Percentiles rank a stretch among this genome's conserved stretches.
Conservation (phyloP, 2,113 vertebrate genomes). For the Physeter macrocephalus region DNA sequence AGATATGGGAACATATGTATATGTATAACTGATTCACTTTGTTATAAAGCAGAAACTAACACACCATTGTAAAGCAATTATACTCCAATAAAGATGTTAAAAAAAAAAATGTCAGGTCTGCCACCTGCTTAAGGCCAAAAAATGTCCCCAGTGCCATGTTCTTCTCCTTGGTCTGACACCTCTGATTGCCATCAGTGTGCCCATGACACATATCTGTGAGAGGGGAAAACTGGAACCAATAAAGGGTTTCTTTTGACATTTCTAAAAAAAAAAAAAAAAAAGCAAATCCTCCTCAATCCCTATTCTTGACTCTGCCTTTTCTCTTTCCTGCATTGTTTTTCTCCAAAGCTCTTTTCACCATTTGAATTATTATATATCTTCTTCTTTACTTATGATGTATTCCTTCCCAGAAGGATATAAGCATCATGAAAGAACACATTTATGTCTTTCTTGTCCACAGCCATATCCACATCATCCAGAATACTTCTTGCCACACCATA, state of each 20-base stretch:
- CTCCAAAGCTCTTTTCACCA: background rate
- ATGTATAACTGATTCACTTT: too few species aligned
- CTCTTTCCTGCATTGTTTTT: background rate
- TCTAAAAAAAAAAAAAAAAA: background rate
- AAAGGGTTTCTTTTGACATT: background rate
- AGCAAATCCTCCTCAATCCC: background rate
- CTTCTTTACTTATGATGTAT: background rate
- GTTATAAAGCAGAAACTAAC: too few species aligned
- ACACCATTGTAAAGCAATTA: too few species aligned
- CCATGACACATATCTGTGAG: background rate
- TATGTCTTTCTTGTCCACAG: background rate
- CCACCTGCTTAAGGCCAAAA: background rate
- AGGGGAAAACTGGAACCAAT: background rate
- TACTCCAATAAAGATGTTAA: too few species aligned
- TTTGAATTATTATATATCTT: background rate
- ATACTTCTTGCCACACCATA: background rate
- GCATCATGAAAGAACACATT: background rate
- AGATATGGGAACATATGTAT: too few species aligned
- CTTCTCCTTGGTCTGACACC: background rate
- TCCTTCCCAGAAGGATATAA: background rate
- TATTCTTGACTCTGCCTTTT: background rate
- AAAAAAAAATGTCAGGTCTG: background rate
- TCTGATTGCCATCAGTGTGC: background rate
- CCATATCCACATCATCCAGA: background rate
- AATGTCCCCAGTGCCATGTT: background rate